phyloP scores from a whole-genome alignment of 2,797 vertebrate genomes.

The Cryptoblepharus egeriae region DNA sequence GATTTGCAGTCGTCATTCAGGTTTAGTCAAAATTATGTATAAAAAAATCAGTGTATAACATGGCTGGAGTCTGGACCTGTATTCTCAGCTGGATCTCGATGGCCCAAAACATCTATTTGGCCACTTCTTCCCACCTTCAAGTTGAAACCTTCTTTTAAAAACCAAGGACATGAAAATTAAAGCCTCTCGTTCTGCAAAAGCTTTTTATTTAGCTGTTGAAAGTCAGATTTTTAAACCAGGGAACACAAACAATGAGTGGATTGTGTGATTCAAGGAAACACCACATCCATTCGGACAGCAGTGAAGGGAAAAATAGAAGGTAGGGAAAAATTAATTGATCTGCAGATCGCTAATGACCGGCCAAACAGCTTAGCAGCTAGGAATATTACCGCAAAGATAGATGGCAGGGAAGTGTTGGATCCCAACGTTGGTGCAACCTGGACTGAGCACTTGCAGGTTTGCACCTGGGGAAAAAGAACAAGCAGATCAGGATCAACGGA shows the following conservation, averaged over 20 bases:
- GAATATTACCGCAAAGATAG: slow-evolving; percentile 63
- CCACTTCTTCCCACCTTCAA: background rate
- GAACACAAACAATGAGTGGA: background rate
- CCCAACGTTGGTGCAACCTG: slow-evolving; percentile 52
- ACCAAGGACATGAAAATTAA: background rate
- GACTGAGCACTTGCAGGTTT: slow-evolving; percentile 37
- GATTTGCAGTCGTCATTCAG: too few species aligned
- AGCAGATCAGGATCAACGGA: background rate
- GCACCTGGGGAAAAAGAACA: slow-evolving; percentile 47
- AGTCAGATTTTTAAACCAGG: background rate
- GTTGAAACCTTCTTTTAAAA: background rate
- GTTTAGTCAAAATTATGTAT: too few species aligned
- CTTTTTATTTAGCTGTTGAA: background rate
- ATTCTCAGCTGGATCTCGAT: too few species aligned
- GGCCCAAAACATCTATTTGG: background rate
- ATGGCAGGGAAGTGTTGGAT: slow-evolving; percentile 57
- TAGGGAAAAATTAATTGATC: too few species aligned
- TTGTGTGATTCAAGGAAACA: background rate
- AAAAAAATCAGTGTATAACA: too few species aligned
- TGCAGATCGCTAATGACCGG: background rate
- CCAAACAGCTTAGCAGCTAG: slow-evolving; percentile 41
- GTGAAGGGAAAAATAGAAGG: too few species aligned
- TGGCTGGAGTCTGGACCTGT: too few species aligned
- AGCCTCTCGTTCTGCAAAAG: background rate
- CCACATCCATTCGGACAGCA: background rate